Base-by-base conservation (phyloP, 2,113 vertebrate species). In the Australoheros scitulus region DNA sequence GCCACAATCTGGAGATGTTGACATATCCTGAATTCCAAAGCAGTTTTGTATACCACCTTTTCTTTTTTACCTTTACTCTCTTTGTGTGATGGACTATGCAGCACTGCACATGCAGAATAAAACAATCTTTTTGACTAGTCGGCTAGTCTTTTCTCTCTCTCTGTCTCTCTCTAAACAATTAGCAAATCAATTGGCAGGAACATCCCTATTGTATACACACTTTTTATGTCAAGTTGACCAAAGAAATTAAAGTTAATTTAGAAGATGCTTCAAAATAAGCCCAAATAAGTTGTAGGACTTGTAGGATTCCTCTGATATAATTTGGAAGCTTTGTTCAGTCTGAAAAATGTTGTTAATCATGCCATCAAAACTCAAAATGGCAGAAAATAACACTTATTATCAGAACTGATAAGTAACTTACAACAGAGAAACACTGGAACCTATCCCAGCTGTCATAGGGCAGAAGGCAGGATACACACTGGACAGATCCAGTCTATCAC, bases 1-100 rank as follows among this genome's bases (percentile, higher is more conserved):
- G 82, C 77, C 85, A 75, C 81, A 65, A 86, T 85, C 83, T 61
- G 3, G 79, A 85, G 84, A 85, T 59, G 82, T 47, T 64, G 64
- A 90, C 41, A 36, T 72, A 26, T 74, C 43, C 58, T 34, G 80
- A 89, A 82, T 90, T 59, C 20, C 76, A 84, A 87, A 79, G 74
- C 77, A 81, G 50, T 26, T 15, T 29, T 70, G 22, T 20, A 76
- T 7, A 57, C 61, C 10, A 22, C 41, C 58, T 86, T 74, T 76
- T 41, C 79, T 72, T 17, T 29, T 50, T 85, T n/a, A 72, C 17
- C 43, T 34, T 34, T 34, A 32, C 55, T 57, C 55, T 57, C 0
- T 32, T 50, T 26, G 15, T 32, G 32, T 57, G 15, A 83, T 47
- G 20, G 20, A 38, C 22, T 58, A 47, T 5, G 32, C 57, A 17